A percentile compares a stretch with the other conserved stretches of the same genome.
phyloP scores from a whole-genome alignment of 2,113 vertebrate genomes.

The Trinectes maculatus region DNA sequence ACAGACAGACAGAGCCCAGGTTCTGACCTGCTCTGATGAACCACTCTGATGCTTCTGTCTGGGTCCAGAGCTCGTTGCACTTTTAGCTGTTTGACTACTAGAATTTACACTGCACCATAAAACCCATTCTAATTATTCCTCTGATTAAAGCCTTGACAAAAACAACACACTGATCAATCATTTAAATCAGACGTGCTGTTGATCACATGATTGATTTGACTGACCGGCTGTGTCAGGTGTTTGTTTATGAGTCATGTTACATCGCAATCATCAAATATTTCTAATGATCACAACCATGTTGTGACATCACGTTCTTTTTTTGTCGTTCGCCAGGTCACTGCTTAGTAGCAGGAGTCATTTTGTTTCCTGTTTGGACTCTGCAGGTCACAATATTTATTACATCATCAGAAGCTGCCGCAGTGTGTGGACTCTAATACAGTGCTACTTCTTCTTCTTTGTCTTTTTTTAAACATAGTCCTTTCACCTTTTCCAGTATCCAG shows the following conservation, averaged over 20 bases:
- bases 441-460: background rate
- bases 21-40: too few species aligned
- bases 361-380: background rate
- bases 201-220: too few species aligned
- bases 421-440: background rate
- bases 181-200: too few species aligned
- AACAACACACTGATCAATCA: too few species aligned
- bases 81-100: constrained; percentile 37
- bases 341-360: background rate
- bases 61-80: constrained; percentile 35
- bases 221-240: too few species aligned
- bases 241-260: too few species aligned
- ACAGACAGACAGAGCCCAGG: too few species aligned
- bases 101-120: constrained; percentile 28
- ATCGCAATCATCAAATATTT: background rate
- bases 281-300: too few species aligned
- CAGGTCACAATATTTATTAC: constrained; percentile 16
- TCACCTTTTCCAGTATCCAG: constrained; percentile 19
- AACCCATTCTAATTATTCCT: too few species aligned
- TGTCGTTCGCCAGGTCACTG: too few species aligned
- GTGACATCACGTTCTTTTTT: too few species aligned
- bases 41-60: background rate
- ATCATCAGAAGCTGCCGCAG: background rate
- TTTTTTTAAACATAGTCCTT: background rate
- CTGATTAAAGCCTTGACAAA: too few species aligned